Conservation (phyloP, 1,140 invertebrate species). For the Procambarus virginalis region DNA sequence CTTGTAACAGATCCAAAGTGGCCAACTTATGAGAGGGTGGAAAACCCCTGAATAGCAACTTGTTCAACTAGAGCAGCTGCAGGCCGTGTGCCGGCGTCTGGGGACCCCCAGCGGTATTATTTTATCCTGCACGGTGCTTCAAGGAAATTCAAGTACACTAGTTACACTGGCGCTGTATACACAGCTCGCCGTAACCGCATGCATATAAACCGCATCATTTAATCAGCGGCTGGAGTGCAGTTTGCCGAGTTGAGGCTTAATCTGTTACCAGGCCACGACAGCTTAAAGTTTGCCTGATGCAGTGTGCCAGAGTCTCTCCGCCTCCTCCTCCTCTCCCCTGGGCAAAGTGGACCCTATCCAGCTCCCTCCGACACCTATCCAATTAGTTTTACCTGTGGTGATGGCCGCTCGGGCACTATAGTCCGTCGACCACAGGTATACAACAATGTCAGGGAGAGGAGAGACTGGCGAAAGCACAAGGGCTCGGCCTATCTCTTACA, state of each 20-base stretch:
- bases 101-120: neutral
- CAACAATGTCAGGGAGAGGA: neutral
- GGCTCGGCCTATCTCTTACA: neutral
- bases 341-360: neutral
- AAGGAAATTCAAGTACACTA: neutral
- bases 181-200: neutral
- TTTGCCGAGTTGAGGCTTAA: neutral
- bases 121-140: neutral
- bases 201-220: constrained; percentile 18
- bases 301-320: neutral
- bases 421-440: neutral
- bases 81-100: neutral
- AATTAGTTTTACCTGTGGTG: constrained; percentile 1
- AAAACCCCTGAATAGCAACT: constrained; percentile 9
- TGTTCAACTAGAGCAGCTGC: neutral
- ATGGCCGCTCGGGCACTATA: neutral
- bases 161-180: neutral
- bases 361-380: neutral
- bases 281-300: constrained; percentile 7
- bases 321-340: neutral
- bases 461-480: neutral
- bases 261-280: neutral
- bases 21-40: neutral
- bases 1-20: neutral
- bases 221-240: constrained; percentile 1